Conservation (phyloP, 2,888 invertebrate genomes). For the Linnaemya vulpina region DNA sequence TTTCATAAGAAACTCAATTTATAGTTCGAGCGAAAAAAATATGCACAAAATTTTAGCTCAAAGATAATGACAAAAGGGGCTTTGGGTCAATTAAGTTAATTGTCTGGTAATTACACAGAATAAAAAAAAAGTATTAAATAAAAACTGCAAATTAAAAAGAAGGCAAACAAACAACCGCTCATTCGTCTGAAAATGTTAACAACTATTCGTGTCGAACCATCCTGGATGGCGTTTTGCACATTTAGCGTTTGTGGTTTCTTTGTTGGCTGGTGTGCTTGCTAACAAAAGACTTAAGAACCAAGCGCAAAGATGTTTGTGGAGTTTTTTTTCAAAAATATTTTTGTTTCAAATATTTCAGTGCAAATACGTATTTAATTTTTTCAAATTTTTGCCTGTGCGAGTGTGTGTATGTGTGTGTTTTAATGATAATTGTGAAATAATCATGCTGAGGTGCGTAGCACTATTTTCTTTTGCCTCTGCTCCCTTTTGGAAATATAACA, state of each 20-base stretch:
- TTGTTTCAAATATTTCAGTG: slow-evolving; percentile 25
- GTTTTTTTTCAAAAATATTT: slow-evolving; percentile 5
- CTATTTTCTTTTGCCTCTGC: slow-evolving; percentile 22
- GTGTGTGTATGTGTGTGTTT: slow-evolving; percentile 13
- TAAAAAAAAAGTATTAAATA: slow-evolving; percentile 37
- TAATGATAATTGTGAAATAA: slow-evolving; percentile 49
- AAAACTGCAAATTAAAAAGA: neutral
- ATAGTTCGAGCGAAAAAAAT: neutral
- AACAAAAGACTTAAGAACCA: slow-evolving; percentile 59
- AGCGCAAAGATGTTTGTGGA: neutral
- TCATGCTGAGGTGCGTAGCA: slow-evolving; percentile 52
- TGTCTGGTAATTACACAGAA: slow-evolving; percentile 81
- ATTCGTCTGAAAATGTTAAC: neutral
- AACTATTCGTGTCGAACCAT: slow-evolving; percentile 8
- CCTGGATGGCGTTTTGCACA: slow-evolving; percentile 32
- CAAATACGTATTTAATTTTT: slow-evolving; percentile 39
- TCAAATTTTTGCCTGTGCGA: neutral
- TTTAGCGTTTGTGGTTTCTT: neutral
- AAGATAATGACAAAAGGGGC: slow-evolving; percentile 65
- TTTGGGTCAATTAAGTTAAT: slow-evolving; percentile 82
- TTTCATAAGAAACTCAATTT: neutral
- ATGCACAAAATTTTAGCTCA: neutral
- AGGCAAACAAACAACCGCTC: neutral
- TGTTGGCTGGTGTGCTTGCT: neutral
- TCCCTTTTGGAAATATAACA: neutral